phyloP scores from a whole-genome alignment of 53 echinoderm and acorn worm genomes.

The Crossaster papposus region DNA sequence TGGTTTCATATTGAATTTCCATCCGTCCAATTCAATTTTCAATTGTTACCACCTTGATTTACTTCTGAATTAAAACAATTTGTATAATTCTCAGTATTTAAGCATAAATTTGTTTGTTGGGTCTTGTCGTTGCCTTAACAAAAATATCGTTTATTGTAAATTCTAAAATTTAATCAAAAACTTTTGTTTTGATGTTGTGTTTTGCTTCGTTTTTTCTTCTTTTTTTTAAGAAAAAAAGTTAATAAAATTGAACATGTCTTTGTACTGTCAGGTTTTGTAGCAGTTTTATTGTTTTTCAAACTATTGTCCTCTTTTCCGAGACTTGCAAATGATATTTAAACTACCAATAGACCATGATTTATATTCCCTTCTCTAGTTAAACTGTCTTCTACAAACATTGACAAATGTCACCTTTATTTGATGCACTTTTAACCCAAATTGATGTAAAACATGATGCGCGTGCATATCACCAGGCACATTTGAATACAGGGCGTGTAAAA shows the following conservation, averaged over 20 bases:
- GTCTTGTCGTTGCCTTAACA: constrained; percentile 6
- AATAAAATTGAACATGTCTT: constrained; percentile 2
- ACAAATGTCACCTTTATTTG: no score
- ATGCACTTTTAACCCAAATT: no score
- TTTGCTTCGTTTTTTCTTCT: constrained; percentile 9
- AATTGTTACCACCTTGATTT: constrained; percentile 20
- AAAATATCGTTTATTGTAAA: constrained; percentile 22
- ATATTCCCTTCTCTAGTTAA: no score
- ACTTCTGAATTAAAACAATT: background rate
- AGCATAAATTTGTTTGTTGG: background rate
- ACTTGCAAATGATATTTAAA: background rate
- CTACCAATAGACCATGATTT: no score
- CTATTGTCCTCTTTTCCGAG: background rate
- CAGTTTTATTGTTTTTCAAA: background rate
- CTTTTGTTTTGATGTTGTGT: constrained; percentile 29
- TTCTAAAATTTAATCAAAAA: background rate
- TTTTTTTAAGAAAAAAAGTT: background rate
- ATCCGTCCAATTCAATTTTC: constrained; percentile 16
- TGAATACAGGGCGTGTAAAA: no score
- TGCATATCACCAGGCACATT: no score
- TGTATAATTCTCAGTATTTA: constrained; percentile 11
- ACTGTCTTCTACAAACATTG: no score
- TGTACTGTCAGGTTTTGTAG: background rate
- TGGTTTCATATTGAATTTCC: background rate
- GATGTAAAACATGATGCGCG: no score